Percentiles rank a stretch among this genome's conserved stretches.
phyloP scores from a whole-genome alignment of 2,888 invertebrate species.

The Stratiomys singularior region DNA sequence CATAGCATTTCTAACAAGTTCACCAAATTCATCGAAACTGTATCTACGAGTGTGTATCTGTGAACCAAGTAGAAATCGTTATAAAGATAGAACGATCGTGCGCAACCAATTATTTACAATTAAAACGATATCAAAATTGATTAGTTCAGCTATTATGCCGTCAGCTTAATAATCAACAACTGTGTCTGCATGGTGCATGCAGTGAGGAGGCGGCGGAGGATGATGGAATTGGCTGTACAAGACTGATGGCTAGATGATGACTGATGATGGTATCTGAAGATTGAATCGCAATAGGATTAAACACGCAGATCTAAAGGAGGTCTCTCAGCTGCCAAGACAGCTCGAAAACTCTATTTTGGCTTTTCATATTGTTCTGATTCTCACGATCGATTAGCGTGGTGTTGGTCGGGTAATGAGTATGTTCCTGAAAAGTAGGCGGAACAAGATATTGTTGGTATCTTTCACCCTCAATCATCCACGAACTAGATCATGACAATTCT shows the following conservation, averaged over 20 bases:
- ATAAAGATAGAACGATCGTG: constrained; percentile 42
- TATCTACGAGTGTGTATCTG: background rate
- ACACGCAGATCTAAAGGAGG: background rate
- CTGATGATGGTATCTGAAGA: constrained; percentile 15
- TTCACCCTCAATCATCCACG: constrained; percentile 38
- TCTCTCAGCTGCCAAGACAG: background rate
- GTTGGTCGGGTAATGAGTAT: constrained; percentile 32
- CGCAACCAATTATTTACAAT: constrained; percentile 49
- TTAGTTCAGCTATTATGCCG: constrained; percentile 48
- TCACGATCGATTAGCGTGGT: constrained; percentile 42
- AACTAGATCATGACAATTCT: constrained; percentile 40
- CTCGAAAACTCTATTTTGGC: background rate
- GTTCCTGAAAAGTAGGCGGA: constrained; percentile 40
- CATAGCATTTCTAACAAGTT: constrained; percentile 27
- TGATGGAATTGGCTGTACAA: too few species aligned
- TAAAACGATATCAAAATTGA: constrained; percentile 52
- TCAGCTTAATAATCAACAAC: constrained; percentile 46
- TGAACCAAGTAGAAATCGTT: too few species aligned
- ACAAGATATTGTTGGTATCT: constrained; percentile 23
- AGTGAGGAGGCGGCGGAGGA: too few species aligned
- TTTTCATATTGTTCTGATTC: constrained; percentile 39
- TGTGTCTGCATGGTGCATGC: background rate
- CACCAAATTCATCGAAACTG: background rate
- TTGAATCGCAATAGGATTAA: background rate
- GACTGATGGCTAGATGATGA: background rate